Conservation (phyloP, 1,140 invertebrate species). For the Popillia japonica region DNA sequence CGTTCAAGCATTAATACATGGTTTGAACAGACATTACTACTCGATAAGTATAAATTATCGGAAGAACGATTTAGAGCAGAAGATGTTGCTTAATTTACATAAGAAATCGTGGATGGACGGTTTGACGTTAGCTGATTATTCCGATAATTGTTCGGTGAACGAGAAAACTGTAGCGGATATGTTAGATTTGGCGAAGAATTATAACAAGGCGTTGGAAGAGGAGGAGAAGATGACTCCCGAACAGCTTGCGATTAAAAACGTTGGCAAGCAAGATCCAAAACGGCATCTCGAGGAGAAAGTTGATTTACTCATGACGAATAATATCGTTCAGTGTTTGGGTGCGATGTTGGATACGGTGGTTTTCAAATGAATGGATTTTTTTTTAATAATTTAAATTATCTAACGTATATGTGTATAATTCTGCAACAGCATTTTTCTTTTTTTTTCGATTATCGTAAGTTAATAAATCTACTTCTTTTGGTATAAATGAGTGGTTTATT, state of each 20-base stretch:
- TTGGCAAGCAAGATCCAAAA: conserved; percentile 99
- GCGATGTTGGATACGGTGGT: conserved; percentile 98
- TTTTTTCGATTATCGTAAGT: conserved; percentile 6
- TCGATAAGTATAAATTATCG: conserved; percentile 99
- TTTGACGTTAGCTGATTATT: conserved; percentile 92
- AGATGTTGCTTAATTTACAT: conserved; percentile 98
- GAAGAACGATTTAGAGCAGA: conserved; percentile 99
- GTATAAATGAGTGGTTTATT: background rate
- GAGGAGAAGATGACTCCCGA: conserved; percentile 99
- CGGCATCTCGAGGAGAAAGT: conserved; percentile 99
- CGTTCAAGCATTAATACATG: conserved; percentile 99
- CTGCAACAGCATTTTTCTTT: background rate
- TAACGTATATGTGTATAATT: background rate
- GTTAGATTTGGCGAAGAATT: conserved; percentile 97
- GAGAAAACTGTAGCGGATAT: conserved; percentile 95
- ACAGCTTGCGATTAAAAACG: conserved; percentile 99
- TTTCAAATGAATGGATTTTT: conserved; percentile 76
- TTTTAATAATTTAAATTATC: conserved; percentile 3
- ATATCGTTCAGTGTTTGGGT: conserved; percentile 98
- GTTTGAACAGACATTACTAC: conserved; percentile 98
- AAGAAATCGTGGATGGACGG: conserved; percentile 99
- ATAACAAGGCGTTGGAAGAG: conserved; percentile 98
- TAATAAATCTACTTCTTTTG: conserved; percentile 11
- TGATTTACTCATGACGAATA: conserved; percentile 95
- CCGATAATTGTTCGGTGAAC: conserved; percentile 90